Evolutionary conservation across 2,797 vertebrate species (phyloP).

Genomic region (Pseudochaenichthys georgianus): DNA sequence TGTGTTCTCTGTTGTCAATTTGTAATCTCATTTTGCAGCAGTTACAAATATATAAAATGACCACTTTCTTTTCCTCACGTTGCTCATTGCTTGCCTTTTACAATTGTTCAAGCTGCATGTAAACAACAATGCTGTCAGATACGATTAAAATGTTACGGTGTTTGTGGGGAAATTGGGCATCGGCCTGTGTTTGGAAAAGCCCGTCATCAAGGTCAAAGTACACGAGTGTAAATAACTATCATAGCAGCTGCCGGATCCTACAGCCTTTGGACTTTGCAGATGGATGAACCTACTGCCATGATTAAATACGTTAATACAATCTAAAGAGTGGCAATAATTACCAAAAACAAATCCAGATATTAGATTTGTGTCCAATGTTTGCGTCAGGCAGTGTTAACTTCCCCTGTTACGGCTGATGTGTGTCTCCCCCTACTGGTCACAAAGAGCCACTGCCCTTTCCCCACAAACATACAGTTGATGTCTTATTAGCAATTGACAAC

Average conservation of each 20-base stretch:
- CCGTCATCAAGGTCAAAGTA: slow-evolving; percentile 57
- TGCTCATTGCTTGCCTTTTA: slow-evolving; percentile 53
- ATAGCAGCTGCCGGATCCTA: slow-evolving; percentile 41
- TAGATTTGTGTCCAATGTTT: slow-evolving; percentile 15
- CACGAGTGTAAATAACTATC: slow-evolving; percentile 26
- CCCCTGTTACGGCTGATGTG: slow-evolving; percentile 27
- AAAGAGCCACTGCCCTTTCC: slow-evolving; percentile 41
- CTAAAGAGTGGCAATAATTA: slow-evolving; percentile 32
- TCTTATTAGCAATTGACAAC: slow-evolving; percentile 63
- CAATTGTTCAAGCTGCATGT: slow-evolving; percentile 49
- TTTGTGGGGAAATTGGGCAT: slow-evolving; percentile 41
- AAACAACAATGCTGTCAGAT: slow-evolving; percentile 52
- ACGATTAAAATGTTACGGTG: slow-evolving; percentile 60
- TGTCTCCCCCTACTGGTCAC: slow-evolving; percentile 71
- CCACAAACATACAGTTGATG: slow-evolving; percentile 55
- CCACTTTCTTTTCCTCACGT: slow-evolving; percentile 41
- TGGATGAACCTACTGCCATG: slow-evolving; percentile 17
- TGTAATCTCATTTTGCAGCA: slow-evolving; percentile 44
- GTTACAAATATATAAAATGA: slow-evolving; percentile 51
- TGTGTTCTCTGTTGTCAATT: slow-evolving; percentile 48
- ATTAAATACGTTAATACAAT: slow-evolving; percentile 23
- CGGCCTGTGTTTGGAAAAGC: slow-evolving; percentile 43
- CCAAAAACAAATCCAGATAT: slow-evolving; percentile 17
- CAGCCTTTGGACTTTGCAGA: slow-evolving; percentile 2
- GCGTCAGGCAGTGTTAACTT: slow-evolving; percentile 38